Conservation (phyloP, 1,140 invertebrate species). For the Nasonia giraulti region DNA sequence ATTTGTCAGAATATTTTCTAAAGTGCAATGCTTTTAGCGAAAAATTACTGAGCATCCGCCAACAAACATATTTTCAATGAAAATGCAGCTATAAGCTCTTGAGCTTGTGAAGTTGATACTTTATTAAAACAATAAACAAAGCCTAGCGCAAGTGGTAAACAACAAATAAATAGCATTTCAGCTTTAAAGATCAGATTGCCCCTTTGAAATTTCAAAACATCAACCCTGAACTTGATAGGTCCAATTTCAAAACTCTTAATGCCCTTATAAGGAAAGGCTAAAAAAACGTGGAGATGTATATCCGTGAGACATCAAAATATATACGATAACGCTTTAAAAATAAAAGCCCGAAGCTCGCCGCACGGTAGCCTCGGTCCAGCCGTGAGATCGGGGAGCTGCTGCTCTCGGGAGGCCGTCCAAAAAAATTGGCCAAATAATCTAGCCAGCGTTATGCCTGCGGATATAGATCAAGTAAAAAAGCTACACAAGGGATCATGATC, state of each 20-base stretch:
- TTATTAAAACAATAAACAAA: not conserved
- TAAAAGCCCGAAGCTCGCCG: constrained; percentile 11
- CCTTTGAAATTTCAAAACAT: not conserved
- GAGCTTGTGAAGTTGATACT: not conserved
- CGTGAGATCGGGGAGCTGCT: not conserved
- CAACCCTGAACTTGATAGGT: constrained; percentile 51
- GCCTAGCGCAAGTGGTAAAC: not conserved
- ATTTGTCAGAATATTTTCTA: not conserved
- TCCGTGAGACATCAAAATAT: constrained; percentile 46
- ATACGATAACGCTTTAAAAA: constrained; percentile 48
- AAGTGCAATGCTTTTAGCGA: not conserved
- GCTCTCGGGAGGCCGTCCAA: not conserved
- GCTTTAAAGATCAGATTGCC: no score
- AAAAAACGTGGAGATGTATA: constrained; percentile 44
- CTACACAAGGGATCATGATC: not conserved
- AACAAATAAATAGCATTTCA: not conserved
- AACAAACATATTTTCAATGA: not conserved
- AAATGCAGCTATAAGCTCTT: not conserved
- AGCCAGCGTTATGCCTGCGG: not conserved
- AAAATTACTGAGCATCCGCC: not conserved
- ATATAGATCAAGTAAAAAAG: not conserved
- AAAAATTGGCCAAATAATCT: not conserved
- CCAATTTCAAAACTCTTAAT: constrained; percentile 65
- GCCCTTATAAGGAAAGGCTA: constrained; percentile 67
- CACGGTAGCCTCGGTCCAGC: not conserved